Conservation (phyloP, 2,113 vertebrate genomes). For the Pipa parva region DNA sequence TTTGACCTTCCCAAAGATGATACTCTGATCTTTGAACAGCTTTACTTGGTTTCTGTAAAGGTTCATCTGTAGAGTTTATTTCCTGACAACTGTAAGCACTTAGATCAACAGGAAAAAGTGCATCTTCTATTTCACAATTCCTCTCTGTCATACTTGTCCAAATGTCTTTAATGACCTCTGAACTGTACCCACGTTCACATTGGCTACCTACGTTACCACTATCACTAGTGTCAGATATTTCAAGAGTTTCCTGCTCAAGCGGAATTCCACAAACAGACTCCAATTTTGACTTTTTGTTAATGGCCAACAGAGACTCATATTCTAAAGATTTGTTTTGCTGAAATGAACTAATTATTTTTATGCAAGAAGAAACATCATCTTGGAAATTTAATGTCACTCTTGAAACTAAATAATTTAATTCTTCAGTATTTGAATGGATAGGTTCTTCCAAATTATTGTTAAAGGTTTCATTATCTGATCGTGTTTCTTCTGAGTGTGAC, state of each 20-base stretch:
- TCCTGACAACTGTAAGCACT: constrained; percentile 82
- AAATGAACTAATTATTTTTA: constrained; percentile 69
- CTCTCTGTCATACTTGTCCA: constrained; percentile 85
- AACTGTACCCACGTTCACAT: constrained; percentile 83
- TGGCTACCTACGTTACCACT: constrained; percentile 74
- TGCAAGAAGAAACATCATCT: constrained; percentile 86
- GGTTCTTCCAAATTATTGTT: constrained; percentile 80
- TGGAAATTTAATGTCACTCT: constrained; percentile 82
- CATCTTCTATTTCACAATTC: constrained; percentile 74
- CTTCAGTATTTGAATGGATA: constrained; percentile 78
- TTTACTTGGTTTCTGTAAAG: constrained; percentile 74
- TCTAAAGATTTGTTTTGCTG: constrained; percentile 71
- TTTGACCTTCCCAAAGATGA: constrained; percentile 91
- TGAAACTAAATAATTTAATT: constrained; percentile 82
- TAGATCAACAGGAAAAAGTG: constrained; percentile 75
- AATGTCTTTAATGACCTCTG: constrained; percentile 96
- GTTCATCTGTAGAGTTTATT: constrained; percentile 66
- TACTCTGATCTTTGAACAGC: constrained; percentile 94
- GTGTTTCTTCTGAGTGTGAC: constrained; percentile 97
- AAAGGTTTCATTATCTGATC: constrained; percentile 91
- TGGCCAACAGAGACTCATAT: constrained; percentile 74
- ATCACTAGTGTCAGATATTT: constrained; percentile 72
- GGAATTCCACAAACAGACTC: constrained; percentile 97
- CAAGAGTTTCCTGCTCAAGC: constrained; percentile 81
- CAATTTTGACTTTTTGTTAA: constrained; percentile 91